Evolutionary conservation across 1,140 invertebrate genomes (phyloP).

Genomic region (Pseudomyrmex cubaensis): DNA sequence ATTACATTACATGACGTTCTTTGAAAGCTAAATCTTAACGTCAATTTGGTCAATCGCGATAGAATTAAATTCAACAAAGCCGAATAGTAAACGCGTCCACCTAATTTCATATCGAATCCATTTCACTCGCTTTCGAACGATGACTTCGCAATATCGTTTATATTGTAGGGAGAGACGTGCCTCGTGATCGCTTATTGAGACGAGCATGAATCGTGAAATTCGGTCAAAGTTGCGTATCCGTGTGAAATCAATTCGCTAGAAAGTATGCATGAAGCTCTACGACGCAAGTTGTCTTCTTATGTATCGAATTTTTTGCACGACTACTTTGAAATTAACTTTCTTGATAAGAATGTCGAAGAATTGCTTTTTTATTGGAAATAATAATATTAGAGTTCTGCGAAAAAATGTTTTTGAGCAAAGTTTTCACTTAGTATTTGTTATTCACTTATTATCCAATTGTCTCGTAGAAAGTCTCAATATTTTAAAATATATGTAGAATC

Average conservation of each 20-base stretch:
- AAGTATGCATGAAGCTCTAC: background rate
- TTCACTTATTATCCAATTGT: too few species aligned
- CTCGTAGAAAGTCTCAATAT: too few species aligned
- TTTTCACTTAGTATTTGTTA: background rate
- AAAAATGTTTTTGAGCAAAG: background rate
- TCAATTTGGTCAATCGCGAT: background rate
- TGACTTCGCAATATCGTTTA: constrained; percentile 43
- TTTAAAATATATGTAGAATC: background rate
- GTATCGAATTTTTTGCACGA: background rate
- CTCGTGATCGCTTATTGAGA: constrained; percentile 47
- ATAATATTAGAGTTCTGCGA: background rate
- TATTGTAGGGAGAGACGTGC: constrained; percentile 23
- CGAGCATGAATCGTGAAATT: constrained; percentile 57
- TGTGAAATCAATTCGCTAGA: constrained; percentile 39
- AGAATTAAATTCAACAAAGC: constrained; percentile 29
- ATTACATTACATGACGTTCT: too few species aligned
- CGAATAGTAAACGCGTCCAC: constrained; percentile 19
- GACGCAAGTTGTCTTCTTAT: background rate
- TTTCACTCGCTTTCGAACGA: constrained; percentile 12
- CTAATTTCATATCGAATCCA: constrained; percentile 40
- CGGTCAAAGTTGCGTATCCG: constrained; percentile 9
- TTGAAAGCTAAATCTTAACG: background rate
- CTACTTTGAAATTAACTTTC: background rate
- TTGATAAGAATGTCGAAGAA: background rate
- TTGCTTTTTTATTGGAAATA: background rate